phyloP scores from a whole-genome alignment of 2,888 invertebrate genomes.

The Euplexia lucipara region DNA sequence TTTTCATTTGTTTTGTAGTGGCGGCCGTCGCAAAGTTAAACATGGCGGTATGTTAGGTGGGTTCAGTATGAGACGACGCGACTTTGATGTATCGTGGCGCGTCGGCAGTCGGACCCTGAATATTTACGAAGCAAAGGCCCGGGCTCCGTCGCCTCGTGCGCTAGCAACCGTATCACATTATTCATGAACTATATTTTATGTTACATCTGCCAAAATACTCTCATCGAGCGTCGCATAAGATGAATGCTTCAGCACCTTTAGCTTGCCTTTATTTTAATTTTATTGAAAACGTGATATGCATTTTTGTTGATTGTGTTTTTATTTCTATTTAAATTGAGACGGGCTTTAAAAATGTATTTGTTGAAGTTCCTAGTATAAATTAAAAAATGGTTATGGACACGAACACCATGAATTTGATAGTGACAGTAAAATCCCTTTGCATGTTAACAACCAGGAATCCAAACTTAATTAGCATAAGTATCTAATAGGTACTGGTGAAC shows the following conservation, averaged over 20 bases:
- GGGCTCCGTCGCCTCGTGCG: slow-evolving; percentile 59
- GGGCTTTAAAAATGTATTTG: background rate
- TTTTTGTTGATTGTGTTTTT: slow-evolving; percentile 10
- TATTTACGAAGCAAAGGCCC: slow-evolving; percentile 80
- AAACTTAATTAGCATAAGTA: background rate
- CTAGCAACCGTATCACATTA: slow-evolving; percentile 79
- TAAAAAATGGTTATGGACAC: background rate
- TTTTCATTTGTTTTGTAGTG: slow-evolving; percentile 68
- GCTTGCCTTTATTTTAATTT: slow-evolving; percentile 35
- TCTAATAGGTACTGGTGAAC: background rate
- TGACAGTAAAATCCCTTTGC: background rate
- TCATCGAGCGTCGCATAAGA: slow-evolving; percentile 60
- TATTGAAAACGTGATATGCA: slow-evolving; percentile 21
- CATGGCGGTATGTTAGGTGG: slow-evolving; percentile 67
- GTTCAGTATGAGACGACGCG: slow-evolving; percentile 75
- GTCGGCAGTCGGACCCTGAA: slow-evolving; percentile 82
- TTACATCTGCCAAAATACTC: slow-evolving; percentile 75
- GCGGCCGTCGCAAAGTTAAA: slow-evolving; percentile 56
- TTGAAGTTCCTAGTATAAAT: background rate
- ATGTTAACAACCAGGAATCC: background rate
- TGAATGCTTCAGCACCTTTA: slow-evolving; percentile 53
- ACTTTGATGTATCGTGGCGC: slow-evolving; percentile 84
- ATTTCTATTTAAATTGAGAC: slow-evolving; percentile 1
- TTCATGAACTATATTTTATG: slow-evolving; percentile 80
- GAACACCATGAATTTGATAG: background rate